Percentiles rank a stretch among this genome's conserved stretches.
phyloP scores from a whole-genome alignment of 2,888 invertebrate genomes.

The Philereme transversata region DNA sequence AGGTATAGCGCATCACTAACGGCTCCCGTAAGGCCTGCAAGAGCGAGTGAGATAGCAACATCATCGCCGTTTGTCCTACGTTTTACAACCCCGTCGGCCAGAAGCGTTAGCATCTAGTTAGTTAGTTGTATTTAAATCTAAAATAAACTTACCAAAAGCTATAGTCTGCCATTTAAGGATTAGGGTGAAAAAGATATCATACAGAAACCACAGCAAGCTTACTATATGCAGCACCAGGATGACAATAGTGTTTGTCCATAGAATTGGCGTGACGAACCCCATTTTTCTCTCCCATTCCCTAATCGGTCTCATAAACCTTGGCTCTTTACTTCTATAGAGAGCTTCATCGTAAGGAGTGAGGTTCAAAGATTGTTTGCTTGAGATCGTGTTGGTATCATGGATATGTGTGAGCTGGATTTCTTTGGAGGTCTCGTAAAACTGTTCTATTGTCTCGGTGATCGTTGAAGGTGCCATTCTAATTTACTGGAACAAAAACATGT shows the following conservation, averaged over 20 bases:
- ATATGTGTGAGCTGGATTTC: constrained; percentile 12
- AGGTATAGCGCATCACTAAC: too few species aligned
- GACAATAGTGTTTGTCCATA: constrained; percentile 85
- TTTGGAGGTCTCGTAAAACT: constrained; percentile 20
- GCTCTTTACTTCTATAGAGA: constrained; percentile 47
- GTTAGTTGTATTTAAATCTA: neutral
- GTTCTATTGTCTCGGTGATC: constrained; percentile 21
- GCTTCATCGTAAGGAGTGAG: constrained; percentile 51
- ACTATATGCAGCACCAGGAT: constrained; percentile 75
- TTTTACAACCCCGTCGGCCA: too few species aligned
- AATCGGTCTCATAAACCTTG: constrained; percentile 50
- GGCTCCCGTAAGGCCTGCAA: too few species aligned
- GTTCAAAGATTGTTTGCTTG: constrained; percentile 6
- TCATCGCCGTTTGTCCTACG: too few species aligned
- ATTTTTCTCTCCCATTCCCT: constrained; percentile 64
- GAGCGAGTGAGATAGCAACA: too few species aligned
- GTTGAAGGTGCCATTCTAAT: constrained; percentile 22
- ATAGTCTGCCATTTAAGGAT: constrained; percentile 70
- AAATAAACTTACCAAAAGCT: constrained; percentile 83
- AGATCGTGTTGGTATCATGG: neutral
- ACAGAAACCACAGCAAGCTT: constrained; percentile 61
- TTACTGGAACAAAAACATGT: constrained; percentile 24
- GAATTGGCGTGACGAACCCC: constrained; percentile 85
- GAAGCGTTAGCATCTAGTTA: neutral
- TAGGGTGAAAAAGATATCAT: constrained; percentile 46